Conservation (phyloP, 2,888 invertebrate species). For the Saturnia japonica region DNA sequence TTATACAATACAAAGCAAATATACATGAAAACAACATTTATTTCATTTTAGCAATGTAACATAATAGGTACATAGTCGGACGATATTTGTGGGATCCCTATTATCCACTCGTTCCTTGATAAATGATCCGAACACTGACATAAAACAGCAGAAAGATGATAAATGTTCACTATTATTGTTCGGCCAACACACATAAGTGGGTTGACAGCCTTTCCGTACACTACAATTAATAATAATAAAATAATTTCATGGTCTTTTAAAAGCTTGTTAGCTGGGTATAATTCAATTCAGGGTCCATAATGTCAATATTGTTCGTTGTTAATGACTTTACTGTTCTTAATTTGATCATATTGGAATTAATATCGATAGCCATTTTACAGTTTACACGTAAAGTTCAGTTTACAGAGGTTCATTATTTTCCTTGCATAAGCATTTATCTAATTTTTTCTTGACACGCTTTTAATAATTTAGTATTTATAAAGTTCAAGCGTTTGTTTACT, state of each 20-base stretch:
- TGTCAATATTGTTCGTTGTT: conserved; percentile 3
- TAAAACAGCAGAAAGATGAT: conserved; percentile 54
- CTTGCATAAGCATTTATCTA: background rate
- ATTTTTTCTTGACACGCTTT: background rate
- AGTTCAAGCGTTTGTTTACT: too few species aligned
- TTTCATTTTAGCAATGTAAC: background rate
- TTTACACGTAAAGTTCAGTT: background rate
- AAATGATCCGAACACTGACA: conserved; percentile 51
- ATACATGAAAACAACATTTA: background rate
- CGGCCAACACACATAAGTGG: conserved; percentile 37
- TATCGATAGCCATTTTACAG: conserved; percentile 3
- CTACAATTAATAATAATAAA: conserved; percentile 11
- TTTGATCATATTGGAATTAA: conserved; percentile 2
- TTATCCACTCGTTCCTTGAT: conserved; percentile 48
- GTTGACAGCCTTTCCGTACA: conserved; percentile 19
- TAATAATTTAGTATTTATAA: background rate
- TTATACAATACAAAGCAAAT: background rate
- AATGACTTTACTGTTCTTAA: conserved; percentile 10
- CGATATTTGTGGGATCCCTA: conserved; percentile 30
- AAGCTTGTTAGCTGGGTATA: background rate
- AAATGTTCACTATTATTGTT: conserved; percentile 52
- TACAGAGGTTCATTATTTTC: background rate
- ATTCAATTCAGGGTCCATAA: conserved; percentile 4
- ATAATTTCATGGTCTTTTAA: conserved; percentile 6
- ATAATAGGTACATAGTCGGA: conserved; percentile 1